Conservation (phyloP, 2,888 invertebrate species). For the Lamellibrachia satsuma region DNA sequence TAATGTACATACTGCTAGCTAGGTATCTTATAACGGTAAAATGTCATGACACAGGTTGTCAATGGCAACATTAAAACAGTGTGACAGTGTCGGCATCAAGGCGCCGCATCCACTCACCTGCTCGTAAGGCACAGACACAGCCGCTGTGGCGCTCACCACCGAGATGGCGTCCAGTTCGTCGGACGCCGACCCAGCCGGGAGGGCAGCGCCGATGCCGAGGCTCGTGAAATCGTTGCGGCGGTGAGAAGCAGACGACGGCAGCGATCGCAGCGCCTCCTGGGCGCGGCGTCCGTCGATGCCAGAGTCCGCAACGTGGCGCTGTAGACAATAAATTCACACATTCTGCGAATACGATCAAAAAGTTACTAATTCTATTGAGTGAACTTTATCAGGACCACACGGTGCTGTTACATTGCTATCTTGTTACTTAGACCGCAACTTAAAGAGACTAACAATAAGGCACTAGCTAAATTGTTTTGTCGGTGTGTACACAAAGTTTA, state of each 20-base stretch:
- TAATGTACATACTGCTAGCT: no score
- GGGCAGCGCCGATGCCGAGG: slow-evolving; percentile 50
- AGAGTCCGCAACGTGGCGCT: slow-evolving; percentile 49
- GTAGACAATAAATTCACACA: slow-evolving; percentile 26
- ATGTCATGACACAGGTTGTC: background rate
- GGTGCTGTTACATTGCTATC: background rate
- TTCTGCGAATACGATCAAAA: background rate
- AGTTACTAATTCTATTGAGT: background rate
- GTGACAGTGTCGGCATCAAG: background rate
- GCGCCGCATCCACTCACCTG: slow-evolving; percentile 50
- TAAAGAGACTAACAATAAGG: no score
- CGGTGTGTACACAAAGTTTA: no score
- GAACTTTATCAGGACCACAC: background rate
- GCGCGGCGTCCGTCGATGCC: slow-evolving; percentile 56
- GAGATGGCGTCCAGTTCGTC: slow-evolving; percentile 58
- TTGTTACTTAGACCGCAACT: background rate
- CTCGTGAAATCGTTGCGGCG: slow-evolving; percentile 60
- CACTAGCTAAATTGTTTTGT: no score
- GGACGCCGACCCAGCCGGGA: slow-evolving; percentile 29
- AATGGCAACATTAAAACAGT: background rate
- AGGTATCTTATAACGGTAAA: no score
- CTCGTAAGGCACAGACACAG: slow-evolving; percentile 56
- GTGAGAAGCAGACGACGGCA: slow-evolving; percentile 49
- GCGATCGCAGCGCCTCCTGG: slow-evolving; percentile 51
- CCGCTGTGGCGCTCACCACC: slow-evolving; percentile 61